Percentiles rank a stretch among this genome's conserved stretches.
phyloP scores from a whole-genome alignment of 2,113 vertebrate species.

The Telmatochromis sp. region DNA sequence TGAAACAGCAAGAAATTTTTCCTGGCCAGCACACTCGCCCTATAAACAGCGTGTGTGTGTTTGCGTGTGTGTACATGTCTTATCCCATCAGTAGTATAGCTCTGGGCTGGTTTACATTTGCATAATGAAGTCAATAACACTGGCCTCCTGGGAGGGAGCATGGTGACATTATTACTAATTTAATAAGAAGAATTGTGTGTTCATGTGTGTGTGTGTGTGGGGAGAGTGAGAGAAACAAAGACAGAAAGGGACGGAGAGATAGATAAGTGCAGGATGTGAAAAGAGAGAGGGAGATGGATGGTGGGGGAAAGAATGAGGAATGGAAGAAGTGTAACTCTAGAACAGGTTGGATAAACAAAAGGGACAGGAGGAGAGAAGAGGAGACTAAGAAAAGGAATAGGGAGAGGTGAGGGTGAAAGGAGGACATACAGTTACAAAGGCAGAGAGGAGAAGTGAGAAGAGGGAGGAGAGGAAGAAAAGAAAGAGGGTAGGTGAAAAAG shows the following conservation, averaged over 20 bases:
- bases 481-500: background rate
- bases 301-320: background rate
- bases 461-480: background rate
- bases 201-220: background rate
- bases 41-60: background rate
- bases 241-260: background rate
- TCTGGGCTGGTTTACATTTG: conserved; percentile 61
- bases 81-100: conserved; percentile 54
- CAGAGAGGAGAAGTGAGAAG: background rate
- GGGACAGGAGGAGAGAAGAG: background rate
- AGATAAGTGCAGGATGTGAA: background rate
- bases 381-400: background rate
- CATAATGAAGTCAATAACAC: conserved; percentile 68
- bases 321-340: background rate
- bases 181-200: conserved; percentile 38
- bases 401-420: background rate
- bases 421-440: background rate
- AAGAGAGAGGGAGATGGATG: background rate
- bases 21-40: background rate
- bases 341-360: background rate
- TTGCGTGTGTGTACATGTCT: background rate
- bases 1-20: conserved; percentile 45
- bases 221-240: background rate
- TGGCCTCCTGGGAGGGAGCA: conserved; percentile 53
- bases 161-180: conserved; percentile 66